phyloP scores from a whole-genome alignment of 2,797 vertebrate genomes.

The Epinephelus coioides region DNA sequence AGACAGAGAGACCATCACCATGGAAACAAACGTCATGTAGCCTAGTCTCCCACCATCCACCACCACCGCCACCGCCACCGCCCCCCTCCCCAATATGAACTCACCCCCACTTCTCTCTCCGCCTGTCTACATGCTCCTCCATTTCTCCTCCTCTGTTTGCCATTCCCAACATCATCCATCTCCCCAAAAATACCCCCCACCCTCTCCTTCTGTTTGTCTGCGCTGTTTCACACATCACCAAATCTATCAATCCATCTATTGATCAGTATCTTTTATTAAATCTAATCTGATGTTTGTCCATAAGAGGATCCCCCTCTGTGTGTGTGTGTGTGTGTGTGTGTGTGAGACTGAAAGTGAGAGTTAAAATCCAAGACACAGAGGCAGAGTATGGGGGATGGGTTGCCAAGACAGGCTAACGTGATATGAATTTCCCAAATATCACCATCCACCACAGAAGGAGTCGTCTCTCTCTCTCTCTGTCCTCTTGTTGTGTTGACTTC shows the following conservation, averaged over 20 bases:
- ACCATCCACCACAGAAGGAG: conserved; percentile 37
- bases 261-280: conserved; percentile 13
- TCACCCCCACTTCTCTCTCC: conserved; percentile 63
- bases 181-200: conserved; percentile 47
- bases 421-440: conserved; percentile 54
- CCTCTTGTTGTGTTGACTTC: background rate
- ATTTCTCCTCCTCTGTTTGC: conserved; percentile 52
- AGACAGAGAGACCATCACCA: conserved; percentile 84
- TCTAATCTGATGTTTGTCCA: background rate
- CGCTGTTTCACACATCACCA: conserved; percentile 1
- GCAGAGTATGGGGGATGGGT: conserved; percentile 60
- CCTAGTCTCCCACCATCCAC: conserved; percentile 78
- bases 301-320: conserved; percentile 12
- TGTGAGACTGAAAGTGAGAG: conserved; percentile 37
- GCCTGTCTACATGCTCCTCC: conserved; percentile 58
- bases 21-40: conserved; percentile 86
- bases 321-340: conserved; percentile 1
- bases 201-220: background rate
- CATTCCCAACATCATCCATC: conserved; percentile 65
- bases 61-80: conserved; percentile 29
- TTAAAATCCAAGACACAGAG: conserved; percentile 34
- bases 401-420: conserved; percentile 45
- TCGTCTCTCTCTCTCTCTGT: background rate
- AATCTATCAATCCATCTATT: conserved; percentile 11
- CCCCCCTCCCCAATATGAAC: conserved; percentile 75